Conservation (phyloP, 2,797 vertebrate species). For the Poecilia velifera region DNA sequence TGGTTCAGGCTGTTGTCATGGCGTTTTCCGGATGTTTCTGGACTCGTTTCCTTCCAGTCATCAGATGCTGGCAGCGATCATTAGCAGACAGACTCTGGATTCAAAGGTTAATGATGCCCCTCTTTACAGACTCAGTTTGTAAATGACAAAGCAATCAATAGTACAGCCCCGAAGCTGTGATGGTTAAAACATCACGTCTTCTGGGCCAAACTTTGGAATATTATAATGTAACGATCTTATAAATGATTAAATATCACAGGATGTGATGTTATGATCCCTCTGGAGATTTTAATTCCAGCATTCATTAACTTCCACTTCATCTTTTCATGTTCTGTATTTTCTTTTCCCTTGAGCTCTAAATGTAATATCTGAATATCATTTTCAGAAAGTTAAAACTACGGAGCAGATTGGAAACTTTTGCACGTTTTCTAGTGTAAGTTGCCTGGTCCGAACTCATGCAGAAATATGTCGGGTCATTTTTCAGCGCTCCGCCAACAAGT, state of each 20-base stretch:
- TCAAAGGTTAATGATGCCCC: slow-evolving; percentile 31
- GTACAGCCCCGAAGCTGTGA: slow-evolving; percentile 29
- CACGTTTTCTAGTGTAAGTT: slow-evolving; percentile 34
- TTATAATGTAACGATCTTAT: slow-evolving; percentile 28
- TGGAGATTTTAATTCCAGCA: slow-evolving; percentile 16
- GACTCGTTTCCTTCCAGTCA: slow-evolving; percentile 10
- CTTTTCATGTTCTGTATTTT: slow-evolving; percentile 17
- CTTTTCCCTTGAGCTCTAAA: neutral
- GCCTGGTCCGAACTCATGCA: slow-evolving; percentile 31
- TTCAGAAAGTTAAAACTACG: neutral
- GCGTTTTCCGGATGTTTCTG: slow-evolving; percentile 3
- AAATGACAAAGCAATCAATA: slow-evolving; percentile 66
- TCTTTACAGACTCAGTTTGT: slow-evolving; percentile 46
- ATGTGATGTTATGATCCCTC: neutral
- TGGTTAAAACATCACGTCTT: slow-evolving; percentile 8
- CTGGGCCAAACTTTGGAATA: slow-evolving; percentile 7
- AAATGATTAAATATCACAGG: slow-evolving; percentile 7
- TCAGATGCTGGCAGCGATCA: slow-evolving; percentile 42
- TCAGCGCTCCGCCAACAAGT: slow-evolving; percentile 36
- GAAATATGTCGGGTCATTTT: slow-evolving; percentile 41
- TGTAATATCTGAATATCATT: neutral
- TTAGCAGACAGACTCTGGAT: slow-evolving; percentile 41
- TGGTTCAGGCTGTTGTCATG: slow-evolving; percentile 7
- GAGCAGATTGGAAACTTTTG: neutral
- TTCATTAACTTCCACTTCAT: neutral